phyloP scores from a whole-genome alignment of 2,797 vertebrate species.

The Holocentrus rufus region DNA sequence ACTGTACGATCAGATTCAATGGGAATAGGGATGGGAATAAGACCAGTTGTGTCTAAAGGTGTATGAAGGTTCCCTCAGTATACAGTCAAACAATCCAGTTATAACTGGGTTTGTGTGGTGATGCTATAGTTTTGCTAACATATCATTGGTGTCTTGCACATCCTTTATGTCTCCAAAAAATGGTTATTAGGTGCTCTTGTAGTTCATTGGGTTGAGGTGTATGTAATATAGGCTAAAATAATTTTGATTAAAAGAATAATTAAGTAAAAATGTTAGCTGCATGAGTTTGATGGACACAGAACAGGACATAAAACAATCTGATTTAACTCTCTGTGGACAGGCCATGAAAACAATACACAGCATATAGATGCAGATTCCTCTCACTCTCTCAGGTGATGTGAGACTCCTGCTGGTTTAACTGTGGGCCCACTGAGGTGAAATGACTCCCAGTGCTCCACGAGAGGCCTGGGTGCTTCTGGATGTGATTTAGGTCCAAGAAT shows the following conservation, averaged over 20 bases:
- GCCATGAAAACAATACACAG: no score
- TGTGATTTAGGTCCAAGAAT: slow-evolving; percentile 46
- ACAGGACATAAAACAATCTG: not conserved
- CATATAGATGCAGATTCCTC: no score
- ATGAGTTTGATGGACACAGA: no score
- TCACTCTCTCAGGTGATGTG: slow-evolving; percentile 8
- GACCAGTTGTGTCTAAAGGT: not conserved
- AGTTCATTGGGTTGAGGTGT: not conserved
- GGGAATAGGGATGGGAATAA: not conserved
- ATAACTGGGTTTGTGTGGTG: no score
- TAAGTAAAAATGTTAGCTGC: no score
- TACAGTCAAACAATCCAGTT: not conserved
- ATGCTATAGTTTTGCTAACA: no score
- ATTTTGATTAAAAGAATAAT: not conserved
- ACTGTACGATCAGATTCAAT: no score
- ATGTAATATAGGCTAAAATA: not conserved
- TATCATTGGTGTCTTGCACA: no score
- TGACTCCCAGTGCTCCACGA: slow-evolving; percentile 32
- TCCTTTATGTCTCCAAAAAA: no score
- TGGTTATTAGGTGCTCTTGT: not conserved
- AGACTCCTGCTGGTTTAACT: slow-evolving; percentile 9
- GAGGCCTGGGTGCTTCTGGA: slow-evolving; percentile 44
- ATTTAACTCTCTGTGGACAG: no score
- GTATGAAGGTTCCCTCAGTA: not conserved
- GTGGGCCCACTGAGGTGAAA: slow-evolving; percentile 32